phyloP scores from a whole-genome alignment of 2,113 vertebrate species.

The Ellobius talpinus region DNA sequence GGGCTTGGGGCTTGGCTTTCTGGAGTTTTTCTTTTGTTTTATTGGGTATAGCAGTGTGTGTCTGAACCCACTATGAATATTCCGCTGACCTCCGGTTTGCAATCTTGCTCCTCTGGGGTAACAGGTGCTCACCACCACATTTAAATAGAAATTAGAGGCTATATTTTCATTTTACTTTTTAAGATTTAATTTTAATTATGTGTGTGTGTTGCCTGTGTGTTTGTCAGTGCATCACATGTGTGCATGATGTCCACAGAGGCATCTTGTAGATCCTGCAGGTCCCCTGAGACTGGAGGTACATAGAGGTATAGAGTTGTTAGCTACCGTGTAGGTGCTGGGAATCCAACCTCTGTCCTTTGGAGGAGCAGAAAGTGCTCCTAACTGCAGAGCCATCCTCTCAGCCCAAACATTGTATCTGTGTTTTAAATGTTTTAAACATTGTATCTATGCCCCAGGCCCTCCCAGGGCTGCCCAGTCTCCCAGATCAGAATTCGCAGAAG shows the following conservation, averaged over 20 bases:
- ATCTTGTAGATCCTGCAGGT: background rate
- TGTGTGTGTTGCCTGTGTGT: too few relatives aligned
- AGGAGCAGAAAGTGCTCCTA: background rate
- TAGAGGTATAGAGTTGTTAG: background rate
- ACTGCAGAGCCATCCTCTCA: background rate
- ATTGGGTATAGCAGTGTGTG: background rate
- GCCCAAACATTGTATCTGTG: too few relatives aligned
- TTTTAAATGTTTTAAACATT: background rate
- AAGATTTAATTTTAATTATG: background rate
- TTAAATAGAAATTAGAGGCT: background rate
- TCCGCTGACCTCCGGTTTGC: background rate
- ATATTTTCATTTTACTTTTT: background rate
- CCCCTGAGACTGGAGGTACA: background rate
- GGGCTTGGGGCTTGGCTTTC: background rate
- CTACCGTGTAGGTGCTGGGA: too few relatives aligned
- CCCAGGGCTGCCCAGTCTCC: background rate
- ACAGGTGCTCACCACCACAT: background rate
- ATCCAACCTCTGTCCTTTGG: background rate
- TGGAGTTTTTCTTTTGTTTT: background rate
- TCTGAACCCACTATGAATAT: background rate
- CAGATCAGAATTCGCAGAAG: background rate
- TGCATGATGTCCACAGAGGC: background rate
- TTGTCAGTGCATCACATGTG: background rate
- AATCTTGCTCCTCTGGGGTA: background rate
- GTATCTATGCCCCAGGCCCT: background rate